Conservation (phyloP, 2,888 invertebrate genomes). For the Tetragnatha montana region DNA sequence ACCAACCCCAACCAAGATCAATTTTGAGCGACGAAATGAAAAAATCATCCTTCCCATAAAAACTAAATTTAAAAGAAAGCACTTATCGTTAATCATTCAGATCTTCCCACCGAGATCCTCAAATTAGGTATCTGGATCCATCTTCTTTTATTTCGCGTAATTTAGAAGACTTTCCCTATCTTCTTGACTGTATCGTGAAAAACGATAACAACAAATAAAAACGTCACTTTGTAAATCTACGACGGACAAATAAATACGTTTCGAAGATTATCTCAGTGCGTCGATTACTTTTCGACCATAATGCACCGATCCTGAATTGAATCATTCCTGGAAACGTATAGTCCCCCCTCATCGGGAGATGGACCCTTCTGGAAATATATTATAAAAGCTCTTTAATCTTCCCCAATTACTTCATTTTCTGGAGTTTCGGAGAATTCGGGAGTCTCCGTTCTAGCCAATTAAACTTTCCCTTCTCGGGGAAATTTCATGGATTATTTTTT, state of each 20-base stretch:
- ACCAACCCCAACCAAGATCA: background rate
- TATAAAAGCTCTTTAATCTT: slow-evolving; percentile 60
- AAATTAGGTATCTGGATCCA: slow-evolving; percentile 30
- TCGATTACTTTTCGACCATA: slow-evolving; percentile 26
- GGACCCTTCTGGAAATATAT: slow-evolving; percentile 47
- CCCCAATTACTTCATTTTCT: slow-evolving; percentile 61
- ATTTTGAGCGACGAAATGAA: background rate
- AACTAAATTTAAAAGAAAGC: slow-evolving; percentile 10
- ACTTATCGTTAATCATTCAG: slow-evolving; percentile 25
- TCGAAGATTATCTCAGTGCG: slow-evolving; percentile 18
- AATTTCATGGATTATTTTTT: slow-evolving; percentile 37
- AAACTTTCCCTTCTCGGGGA: slow-evolving; percentile 27
- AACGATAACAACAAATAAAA: background rate
- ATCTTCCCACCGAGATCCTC: background rate
- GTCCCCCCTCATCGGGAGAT: slow-evolving; percentile 27
- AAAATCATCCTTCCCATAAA: background rate
- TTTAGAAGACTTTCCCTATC: slow-evolving; percentile 27
- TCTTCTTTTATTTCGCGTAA: slow-evolving; percentile 65
- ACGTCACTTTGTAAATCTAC: background rate
- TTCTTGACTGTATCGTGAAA: background rate
- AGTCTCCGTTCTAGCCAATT: slow-evolving; percentile 60
- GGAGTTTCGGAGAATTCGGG: slow-evolving; percentile 23
- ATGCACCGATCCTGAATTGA: slow-evolving; percentile 51
- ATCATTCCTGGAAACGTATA: slow-evolving; percentile 24
- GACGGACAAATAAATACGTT: slow-evolving; percentile 24